Base-by-base conservation (phyloP, 2,113 vertebrate species). In the Pedionomus torquatus region DNA sequence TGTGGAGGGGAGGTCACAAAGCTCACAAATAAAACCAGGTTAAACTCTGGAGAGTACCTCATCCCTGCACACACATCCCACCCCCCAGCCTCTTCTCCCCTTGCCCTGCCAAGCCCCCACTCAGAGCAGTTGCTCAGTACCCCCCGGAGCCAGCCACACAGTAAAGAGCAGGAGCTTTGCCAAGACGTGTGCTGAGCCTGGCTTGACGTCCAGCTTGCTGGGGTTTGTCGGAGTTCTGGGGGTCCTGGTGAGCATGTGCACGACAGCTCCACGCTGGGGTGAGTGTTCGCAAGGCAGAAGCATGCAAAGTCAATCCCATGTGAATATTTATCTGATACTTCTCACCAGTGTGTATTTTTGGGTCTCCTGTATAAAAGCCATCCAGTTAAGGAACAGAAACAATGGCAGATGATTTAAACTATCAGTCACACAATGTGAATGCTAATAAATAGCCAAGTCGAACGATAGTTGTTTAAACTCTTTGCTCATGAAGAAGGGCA, bases 261-360 rank as follows among this genome's bases (percentile, higher is more conserved):
- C 0, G 1, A 60, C 93, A 94, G 84, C 82, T 96, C 74, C 90
- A 72, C 0, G 8, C 93, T 86, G 92, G 63, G 92, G 18, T 41
- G 33, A 93, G 71, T 25, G 87, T 74, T 89, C 1, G 4, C 71
- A 57, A 93, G 80, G 85, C 90, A 85, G 28, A 48, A 85, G 24
- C 85, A 81, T 31, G 51, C 7, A 30, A 74, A 77, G 21, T 9
- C 69, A 61, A 70, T 88, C 92, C 90, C 76, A 16, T 74, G 72
- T 35, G 92, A 85, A 33, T 51, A 83, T 11, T 55, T 64, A 70
- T 92, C 85, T 64, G 88, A 93, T 83, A 74, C 76, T 58, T 64
- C 88, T 88, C 11, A 86, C 31, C 79, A 88, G 71, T 81, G 60
- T 66, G 93, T 96, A 96, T 96, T 96, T 96, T 92, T 94, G 93